Evolutionary conservation across 2,797 vertebrate genomes (phyloP), one percentile per base, ranked within the genome.

Genomic region (Anguilla pacifica): DNA sequence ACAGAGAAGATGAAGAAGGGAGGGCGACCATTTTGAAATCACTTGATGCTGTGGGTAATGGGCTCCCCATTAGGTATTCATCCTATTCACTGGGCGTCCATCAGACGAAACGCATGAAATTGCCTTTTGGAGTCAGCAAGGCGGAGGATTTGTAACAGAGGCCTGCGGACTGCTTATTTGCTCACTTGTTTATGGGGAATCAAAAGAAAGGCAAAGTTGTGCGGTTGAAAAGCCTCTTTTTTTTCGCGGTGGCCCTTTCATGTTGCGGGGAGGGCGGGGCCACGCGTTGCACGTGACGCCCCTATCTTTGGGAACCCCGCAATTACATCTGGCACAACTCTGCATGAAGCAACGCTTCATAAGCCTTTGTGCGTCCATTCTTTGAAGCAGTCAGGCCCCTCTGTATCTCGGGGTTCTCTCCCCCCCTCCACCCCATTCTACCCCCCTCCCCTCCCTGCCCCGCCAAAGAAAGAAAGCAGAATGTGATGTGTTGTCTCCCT

Each of bases 291-390:
- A 91, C 92, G 93, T 94, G 94, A 96, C 95, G 94, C 86, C 92
- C 92, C 93, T 95, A 95, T 96, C 95, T 95, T 91, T 83, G 89
- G 93, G 93, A 96, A 95, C 94, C 95, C 94, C 91, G 91, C 95
- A 96, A 96, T 96, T 96, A 96, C 96, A 97, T 96, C 94, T 96
- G 96, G 95, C 95, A 95, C 94, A 94, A 96, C 96, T 95, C 95
- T 93, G 94, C 96, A 95, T 96, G 95, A 95, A 96, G 95, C 94
- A 95, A 95, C 92, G 95, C 95, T 96, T 95, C 94, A 93, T 93
- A 93, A 93, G 93, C 93, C 95, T 96, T 97, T 96, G 96, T 96
- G 94, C 93, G 91, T 92, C 86, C 35, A 64, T 4, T 94, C 96
- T 96, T 96, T 96, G 95, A 96, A 95, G 96, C 93, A 83, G 91